Percentiles rank a stretch among this genome's conserved stretches.
phyloP scores from a whole-genome alignment of 2,888 invertebrate genomes.

The Saturnia japonica region DNA sequence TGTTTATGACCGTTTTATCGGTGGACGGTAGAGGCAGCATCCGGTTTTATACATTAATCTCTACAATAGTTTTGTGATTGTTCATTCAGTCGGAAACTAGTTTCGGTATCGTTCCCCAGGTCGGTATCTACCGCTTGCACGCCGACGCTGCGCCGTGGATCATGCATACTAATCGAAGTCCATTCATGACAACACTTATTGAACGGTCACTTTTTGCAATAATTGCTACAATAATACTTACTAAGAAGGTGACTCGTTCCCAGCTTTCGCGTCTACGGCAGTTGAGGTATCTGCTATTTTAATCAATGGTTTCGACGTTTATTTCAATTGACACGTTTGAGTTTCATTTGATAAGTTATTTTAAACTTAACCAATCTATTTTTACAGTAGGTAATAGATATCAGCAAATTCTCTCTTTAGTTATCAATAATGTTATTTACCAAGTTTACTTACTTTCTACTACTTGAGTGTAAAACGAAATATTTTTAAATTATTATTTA shows the following conservation, averaged over 20 bases:
- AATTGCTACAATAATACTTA: conserved; percentile 15
- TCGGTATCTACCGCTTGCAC: conserved; percentile 7
- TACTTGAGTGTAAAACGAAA: background rate
- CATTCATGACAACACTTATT: conserved; percentile 66
- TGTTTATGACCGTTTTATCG: conserved; percentile 72
- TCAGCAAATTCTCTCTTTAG: background rate
- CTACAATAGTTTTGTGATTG: conserved; percentile 69
- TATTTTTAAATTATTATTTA: too few relatives aligned
- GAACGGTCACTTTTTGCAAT: conserved; percentile 59
- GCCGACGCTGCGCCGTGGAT: conserved; percentile 29
- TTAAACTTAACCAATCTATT: background rate
- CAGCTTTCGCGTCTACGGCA: conserved; percentile 21
- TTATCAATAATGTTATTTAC: background rate
- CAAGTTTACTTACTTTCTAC: background rate
- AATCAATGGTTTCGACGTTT: background rate
- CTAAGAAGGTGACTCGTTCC: conserved; percentile 27
- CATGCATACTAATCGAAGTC: conserved; percentile 75
- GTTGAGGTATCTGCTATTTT: background rate
- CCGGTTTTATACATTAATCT: conserved; percentile 77
- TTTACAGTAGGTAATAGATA: background rate
- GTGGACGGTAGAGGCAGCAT: conserved; percentile 72
- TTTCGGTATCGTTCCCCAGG: conserved; percentile 63
- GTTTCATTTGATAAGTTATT: background rate
- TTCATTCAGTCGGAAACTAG: conserved; percentile 74
- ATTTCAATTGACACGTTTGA: background rate